A percentile compares a stretch with the other conserved stretches of the same genome.
phyloP scores from a whole-genome alignment of 2,888 invertebrate species.

The Parasteatoda lunata region DNA sequence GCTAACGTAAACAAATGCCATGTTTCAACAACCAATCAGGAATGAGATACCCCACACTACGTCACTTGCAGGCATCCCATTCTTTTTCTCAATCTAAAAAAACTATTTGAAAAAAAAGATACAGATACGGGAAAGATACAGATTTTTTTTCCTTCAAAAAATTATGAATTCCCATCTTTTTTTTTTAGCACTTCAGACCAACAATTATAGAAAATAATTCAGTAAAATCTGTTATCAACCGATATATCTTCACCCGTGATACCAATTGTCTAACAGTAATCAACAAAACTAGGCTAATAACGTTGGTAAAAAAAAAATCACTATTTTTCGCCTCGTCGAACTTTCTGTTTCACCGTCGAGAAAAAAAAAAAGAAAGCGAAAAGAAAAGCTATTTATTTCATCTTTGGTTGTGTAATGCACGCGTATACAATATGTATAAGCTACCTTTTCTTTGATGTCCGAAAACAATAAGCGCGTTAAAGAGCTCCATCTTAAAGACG shows the following conservation, averaged over 20 bases:
- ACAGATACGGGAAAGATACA: no score
- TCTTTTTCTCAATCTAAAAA: no score
- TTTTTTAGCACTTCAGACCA: background rate
- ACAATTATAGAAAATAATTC: background rate
- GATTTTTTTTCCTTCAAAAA: no score
- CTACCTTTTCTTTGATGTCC: background rate
- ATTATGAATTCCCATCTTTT: background rate
- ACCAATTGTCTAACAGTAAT: constrained; percentile 35
- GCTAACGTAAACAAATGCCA: no score
- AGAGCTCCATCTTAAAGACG: constrained; percentile 41
- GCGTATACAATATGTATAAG: constrained; percentile 7
- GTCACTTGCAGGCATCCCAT: no score
- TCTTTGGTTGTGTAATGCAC: constrained; percentile 10
- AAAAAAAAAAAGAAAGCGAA: constrained; percentile 32
- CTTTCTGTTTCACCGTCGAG: constrained; percentile 32
- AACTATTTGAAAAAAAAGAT: no score
- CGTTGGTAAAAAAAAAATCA: background rate
- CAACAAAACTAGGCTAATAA: constrained; percentile 55
- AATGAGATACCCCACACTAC: no score
- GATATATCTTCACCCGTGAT: constrained; percentile 3
- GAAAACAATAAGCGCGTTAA: constrained; percentile 46
- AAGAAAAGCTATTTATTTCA: constrained; percentile 35
- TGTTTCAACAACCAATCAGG: no score
- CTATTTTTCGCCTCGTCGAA: constrained; percentile 34
- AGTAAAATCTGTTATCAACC: background rate